Conservation (phyloP, 2,113 vertebrate species). For the Salminus brasiliensis region DNA sequence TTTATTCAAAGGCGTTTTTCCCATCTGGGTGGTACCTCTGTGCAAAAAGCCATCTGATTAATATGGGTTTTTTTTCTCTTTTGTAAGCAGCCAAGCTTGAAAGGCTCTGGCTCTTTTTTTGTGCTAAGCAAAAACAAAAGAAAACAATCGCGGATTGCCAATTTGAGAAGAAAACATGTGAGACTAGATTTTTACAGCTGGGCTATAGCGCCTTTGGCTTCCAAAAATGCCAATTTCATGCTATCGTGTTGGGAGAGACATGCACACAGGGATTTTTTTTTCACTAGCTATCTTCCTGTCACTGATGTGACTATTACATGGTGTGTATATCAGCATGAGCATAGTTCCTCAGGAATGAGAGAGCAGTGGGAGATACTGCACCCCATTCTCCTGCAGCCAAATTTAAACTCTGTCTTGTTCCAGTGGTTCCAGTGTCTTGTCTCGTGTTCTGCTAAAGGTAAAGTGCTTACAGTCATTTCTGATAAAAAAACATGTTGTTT, state of each 20-base stretch:
- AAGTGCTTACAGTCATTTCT: slow-evolving; percentile 27
- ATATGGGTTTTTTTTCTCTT: neutral
- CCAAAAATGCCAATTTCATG: slow-evolving; percentile 22
- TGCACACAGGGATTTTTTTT: neutral
- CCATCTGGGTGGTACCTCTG: neutral
- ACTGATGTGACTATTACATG: slow-evolving; percentile 19
- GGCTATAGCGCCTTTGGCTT: neutral
- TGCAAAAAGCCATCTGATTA: slow-evolving; percentile 10
- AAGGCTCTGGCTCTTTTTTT: neutral
- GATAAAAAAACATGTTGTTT: neutral
- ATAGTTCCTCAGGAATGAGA: neutral
- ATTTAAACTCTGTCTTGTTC: slow-evolving; percentile 16
- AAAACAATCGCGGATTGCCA: neutral
- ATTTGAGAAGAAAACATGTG: neutral
- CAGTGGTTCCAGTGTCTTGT: neutral
- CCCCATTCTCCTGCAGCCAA: slow-evolving; percentile 18
- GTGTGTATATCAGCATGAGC: neutral
- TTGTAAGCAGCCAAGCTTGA: neutral
- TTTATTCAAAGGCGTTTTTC: neutral
- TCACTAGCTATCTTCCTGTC: neutral
- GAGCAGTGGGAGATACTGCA: slow-evolving; percentile 10
- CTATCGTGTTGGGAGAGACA: slow-evolving; percentile 6
- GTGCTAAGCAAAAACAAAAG: slow-evolving; percentile 1
- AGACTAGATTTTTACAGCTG: neutral
- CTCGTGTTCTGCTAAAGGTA: neutral